These are phyloP conservation scores for Glareola pratincola DNA, from an alignment of 2,113 vertebrate species.

Conservation along the genomic window DNA sequence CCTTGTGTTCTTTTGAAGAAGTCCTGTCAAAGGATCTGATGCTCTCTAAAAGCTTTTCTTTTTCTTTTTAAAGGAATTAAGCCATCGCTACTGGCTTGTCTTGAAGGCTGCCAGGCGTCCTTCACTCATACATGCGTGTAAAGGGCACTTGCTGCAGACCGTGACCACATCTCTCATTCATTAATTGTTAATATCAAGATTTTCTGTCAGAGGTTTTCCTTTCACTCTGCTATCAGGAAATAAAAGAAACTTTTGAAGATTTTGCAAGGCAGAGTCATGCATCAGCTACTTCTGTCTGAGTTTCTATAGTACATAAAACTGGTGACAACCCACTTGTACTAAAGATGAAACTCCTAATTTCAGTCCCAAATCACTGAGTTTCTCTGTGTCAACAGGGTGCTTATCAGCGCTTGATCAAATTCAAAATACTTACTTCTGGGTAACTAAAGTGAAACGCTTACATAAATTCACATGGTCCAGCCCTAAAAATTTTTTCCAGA, in stretches of 20 bases:
- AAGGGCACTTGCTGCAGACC: not conserved
- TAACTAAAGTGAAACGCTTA: not conserved
- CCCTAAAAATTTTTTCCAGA: not conserved
- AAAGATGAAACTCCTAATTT: not conserved
- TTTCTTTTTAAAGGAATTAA: not conserved
- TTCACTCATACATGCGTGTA: accelerated
- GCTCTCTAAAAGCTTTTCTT: not conserved
- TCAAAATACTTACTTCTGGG: not conserved
- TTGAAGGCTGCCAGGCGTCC: not conserved
- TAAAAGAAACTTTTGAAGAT: constrained; percentile 36
- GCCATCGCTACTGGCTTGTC: accelerated
- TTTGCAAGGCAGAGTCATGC: not conserved
- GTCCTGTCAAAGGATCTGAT: not conserved
- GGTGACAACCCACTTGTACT: not conserved
- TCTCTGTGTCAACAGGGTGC: not conserved
- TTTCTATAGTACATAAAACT: not conserved
- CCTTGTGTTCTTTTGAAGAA: not conserved
- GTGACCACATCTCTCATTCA: not conserved
- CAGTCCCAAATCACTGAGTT: not conserved
- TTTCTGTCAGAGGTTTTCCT: constrained; percentile 53
- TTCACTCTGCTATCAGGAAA: constrained; percentile 44
- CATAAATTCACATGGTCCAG: not conserved
- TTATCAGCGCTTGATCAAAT: not conserved
- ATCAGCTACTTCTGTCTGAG: not conserved
- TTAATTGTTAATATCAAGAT: constrained; percentile 37